Percentiles rank a stretch among this genome's conserved stretches.
phyloP scores from a whole-genome alignment of 30 jellyfish, hydroid and myxozoan genomes.

The Aurelia aurita region DNA sequence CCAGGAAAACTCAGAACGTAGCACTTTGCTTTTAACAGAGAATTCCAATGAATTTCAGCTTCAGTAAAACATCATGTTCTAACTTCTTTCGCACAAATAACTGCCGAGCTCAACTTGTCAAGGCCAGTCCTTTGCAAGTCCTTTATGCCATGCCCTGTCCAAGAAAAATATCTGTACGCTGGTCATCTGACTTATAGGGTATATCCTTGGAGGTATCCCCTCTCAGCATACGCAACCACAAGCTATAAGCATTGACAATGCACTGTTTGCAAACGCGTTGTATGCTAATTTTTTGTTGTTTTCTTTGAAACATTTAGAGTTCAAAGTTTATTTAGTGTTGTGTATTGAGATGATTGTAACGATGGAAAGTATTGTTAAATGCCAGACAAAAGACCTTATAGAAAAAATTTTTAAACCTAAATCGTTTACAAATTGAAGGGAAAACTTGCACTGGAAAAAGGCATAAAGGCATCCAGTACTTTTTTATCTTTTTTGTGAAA shows the following conservation, averaged over 20 bases:
- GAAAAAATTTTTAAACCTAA: no score
- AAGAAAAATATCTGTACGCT: not conserved
- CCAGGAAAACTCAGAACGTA: no score
- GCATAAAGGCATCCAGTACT: no score
- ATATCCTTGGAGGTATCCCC: not conserved
- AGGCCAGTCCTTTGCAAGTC: not conserved
- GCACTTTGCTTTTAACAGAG: no score
- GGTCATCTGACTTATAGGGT: constrained; percentile 49
- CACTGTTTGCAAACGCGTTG: not conserved
- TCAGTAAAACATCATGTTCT: no score
- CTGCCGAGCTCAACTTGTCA: not conserved
- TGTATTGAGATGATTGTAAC: not conserved
- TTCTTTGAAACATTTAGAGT: not conserved
- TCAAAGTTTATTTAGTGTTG: not conserved
- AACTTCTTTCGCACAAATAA: no score
- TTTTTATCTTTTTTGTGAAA: no score
- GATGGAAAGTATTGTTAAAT: no score
- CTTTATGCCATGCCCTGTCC: not conserved
- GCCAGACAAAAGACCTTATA: no score
- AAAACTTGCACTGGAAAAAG: no score
- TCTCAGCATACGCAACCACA: not conserved
- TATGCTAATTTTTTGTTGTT: not conserved
- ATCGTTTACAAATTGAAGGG: no score
- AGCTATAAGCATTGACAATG: not conserved
- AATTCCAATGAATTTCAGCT: no score